Evolutionary conservation across 2,113 vertebrate genomes (phyloP).

Genomic region (Sisor rabdophorus): DNA sequence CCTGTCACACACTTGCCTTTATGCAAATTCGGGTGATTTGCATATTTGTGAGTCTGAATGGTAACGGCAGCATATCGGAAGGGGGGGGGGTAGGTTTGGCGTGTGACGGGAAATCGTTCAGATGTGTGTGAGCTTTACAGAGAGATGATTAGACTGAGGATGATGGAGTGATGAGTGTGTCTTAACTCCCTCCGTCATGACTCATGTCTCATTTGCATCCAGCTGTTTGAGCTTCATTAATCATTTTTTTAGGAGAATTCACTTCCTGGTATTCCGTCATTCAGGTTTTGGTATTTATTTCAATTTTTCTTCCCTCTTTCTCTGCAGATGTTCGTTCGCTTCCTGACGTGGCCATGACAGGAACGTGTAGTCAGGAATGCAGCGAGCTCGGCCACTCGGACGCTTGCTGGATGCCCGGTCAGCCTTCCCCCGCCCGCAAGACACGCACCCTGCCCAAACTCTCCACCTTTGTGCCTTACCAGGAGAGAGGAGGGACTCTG

Average conservation of each 20-base stretch:
- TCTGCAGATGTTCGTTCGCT: constrained; percentile 89
- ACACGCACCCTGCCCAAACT: constrained; percentile 96
- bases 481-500: constrained; percentile 97
- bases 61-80: background rate
- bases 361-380: constrained; percentile 96
- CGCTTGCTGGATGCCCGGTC: constrained; percentile 98
- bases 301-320: background rate
- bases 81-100: background rate
- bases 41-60: background rate
- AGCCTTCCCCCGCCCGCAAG: constrained; percentile 91
- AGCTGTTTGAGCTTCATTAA: background rate
- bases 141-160: background rate
- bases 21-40: constrained; percentile 36
- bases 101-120: background rate
- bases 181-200: background rate
- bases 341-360: constrained; percentile 97
- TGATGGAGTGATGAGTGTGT: background rate
- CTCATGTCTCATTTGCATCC: background rate
- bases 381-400: constrained; percentile 97
- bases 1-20: background rate
- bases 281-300: background rate
- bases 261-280: background rate
- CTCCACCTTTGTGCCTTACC: constrained; percentile 99
- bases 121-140: background rate
- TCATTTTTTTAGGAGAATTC: background rate